phyloP scores from a whole-genome alignment of 1,140 invertebrate species.

The Lasioglossum baleicum region DNA sequence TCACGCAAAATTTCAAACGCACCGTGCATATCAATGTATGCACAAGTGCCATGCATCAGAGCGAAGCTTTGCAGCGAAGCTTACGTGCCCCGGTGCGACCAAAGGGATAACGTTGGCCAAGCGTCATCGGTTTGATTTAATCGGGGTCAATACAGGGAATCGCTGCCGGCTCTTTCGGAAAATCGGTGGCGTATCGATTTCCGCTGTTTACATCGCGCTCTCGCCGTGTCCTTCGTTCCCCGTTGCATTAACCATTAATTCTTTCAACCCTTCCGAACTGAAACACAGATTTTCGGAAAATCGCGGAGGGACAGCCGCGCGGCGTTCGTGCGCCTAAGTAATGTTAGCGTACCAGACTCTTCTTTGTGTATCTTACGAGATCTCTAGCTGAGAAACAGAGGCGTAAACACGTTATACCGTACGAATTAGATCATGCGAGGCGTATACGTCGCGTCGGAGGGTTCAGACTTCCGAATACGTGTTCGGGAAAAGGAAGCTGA shows the following conservation, averaged over 20 bases:
- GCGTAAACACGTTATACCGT: neutral
- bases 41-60: too few species aligned
- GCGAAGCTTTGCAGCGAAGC: too few species aligned
- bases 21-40: too few species aligned
- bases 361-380: constrained; percentile 16
- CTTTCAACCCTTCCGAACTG: too few species aligned
- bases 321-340: constrained; percentile 12
- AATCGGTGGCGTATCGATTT: too few species aligned
- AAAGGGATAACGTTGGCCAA: constrained; percentile 5
- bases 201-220: too few species aligned
- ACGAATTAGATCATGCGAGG: constrained; percentile 11
- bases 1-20: too few species aligned
- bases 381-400: neutral
- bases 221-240: too few species aligned
- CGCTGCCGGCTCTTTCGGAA: constrained; percentile 1
- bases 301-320: too few species aligned
- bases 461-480: neutral
- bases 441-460: neutral
- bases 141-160: constrained; percentile 36
- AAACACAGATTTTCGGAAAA: too few species aligned
- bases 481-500: neutral
- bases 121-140: constrained; percentile 16
- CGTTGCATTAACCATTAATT: too few species aligned
- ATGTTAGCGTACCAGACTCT: neutral
- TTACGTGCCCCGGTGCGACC: constrained; percentile 14